Evolutionary conservation across 30 jellyfish, hydroid and myxozoan species (phyloP), one percentile per base, ranked within the genome.

Genomic region (Mastigias papua): DNA sequence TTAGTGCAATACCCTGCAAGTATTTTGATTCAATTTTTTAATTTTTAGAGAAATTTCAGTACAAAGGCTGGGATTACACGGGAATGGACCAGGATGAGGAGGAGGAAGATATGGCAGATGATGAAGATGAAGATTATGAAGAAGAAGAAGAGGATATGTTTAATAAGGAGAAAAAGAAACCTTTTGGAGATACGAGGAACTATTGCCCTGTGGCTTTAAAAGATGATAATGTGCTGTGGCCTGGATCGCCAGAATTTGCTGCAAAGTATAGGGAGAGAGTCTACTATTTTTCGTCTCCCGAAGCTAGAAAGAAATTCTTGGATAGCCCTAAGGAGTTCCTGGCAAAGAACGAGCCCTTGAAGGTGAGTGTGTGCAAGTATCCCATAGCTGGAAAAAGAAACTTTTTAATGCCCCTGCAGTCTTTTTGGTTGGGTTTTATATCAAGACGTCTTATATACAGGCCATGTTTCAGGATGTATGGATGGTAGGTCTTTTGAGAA

Each of bases 21-120:
- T 57, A 4, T 5, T 20, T 57, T 42, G 54, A 4, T 42, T 8
- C 13, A 42, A 8, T 4, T 42, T 42, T 42, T 15, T 42, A 15
- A 42, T 4, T 42, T 42, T 8, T 42, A 85, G 94, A 85, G 49
- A 78, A 33, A 62, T 94, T 83, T 78, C 96, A 87, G 69, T 91
- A 95, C 79, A 76, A 61, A 68, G 98, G 98, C 0, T 95, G 99
- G 99, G 97, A 95, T 69, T 95, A 95, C 86, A 95, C 95, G 34
- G 98, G 97, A 21, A 89, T 95, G 95, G 99, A 95, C 84, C 98
- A 95, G 77, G 99, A 95, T 54, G 99, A 95, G 76, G 99, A 95
- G 58, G 99, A 89, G 62, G 99, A 95, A 73, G 99, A 95, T 67
- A 63, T 67, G 2, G 97, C 97, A 0, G 92, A 58, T 35, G 91